Base-by-base conservation (phyloP, 2,888 invertebrate genomes). In the Nomada fucata region DNA sequence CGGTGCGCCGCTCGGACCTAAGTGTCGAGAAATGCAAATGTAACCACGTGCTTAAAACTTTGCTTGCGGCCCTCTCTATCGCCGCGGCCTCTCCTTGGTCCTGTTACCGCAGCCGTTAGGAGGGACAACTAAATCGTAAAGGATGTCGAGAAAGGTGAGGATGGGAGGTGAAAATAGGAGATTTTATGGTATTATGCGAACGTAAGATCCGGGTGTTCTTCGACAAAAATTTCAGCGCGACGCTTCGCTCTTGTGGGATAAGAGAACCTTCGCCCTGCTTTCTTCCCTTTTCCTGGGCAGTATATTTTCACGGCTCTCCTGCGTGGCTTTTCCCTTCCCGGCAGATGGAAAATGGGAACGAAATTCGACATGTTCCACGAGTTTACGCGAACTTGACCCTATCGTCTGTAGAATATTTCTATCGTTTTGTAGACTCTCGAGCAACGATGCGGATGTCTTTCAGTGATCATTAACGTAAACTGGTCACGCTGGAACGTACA, bases 21-120 rank as follows among this genome's bases (percentile, higher is more conserved):
- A 89, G 88, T 80, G 86, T 78, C 76, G 86, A 79, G 84, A 86
- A 83, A 89, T 89, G 89, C 86, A 89, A 89, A 89, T 89, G 82
- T 77, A 68, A 70, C 72, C 72, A 64, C 63, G 78, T 78, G 81
- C 79, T 86, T 79, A 81, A 79, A 85, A 74, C 61, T 68, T 65
- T 72, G 23, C 20, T 64, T 53, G 13, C 44, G 47, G 20, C 47
- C 36, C 18, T 73, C 65, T 63, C 20, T 60, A 23, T 9, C 44
- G n/a, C 29, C 36, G n/a, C 36, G 15, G 15, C 18, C 23, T 71
- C 26, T 42, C 36, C 15, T 15, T 23, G 55, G 70, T 53, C n/a
- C 57, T 69, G 36, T 36, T 26, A n/a, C 44, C n/a, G 11, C 20
- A 2, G 57, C 42, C 23, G 55, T 63, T 63, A 60, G 72, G 9